Evolutionary conservation across 1,140 invertebrate species (phyloP).

Genomic region (Teleogryllus occipitalis): DNA sequence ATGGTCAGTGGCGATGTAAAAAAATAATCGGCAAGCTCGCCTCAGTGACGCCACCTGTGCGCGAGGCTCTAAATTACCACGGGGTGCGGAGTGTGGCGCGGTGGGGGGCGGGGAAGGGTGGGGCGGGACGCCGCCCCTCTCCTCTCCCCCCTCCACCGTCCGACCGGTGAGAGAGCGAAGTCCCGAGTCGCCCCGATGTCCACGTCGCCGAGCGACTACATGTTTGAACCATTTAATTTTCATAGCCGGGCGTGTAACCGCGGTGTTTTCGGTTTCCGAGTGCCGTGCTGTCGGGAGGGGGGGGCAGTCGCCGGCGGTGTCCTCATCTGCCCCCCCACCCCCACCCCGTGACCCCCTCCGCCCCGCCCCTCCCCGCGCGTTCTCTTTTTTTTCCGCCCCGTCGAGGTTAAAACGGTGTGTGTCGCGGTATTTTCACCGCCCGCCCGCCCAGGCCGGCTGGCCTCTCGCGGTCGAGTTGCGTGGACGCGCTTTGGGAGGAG

Average conservation of each 20-base stretch:
- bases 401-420: background rate
- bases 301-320: background rate
- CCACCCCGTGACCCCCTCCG: no score
- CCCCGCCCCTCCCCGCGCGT: no score
- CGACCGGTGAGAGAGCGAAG: background rate
- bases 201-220: background rate
- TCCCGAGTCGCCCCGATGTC: background rate
- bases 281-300: background rate
- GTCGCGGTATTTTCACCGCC: background rate
- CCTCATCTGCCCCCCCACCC: no score
- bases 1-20: slow-evolving; percentile 6
- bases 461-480: no score
- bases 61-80: slow-evolving; percentile 19
- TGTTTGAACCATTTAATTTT: slow-evolving; percentile 17
- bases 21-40: slow-evolving; percentile 15
- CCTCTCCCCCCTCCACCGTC: background rate
- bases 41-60: slow-evolving; percentile 14
- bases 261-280: slow-evolving; percentile 14
- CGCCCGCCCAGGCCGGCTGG: no score
- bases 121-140: background rate
- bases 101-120: background rate
- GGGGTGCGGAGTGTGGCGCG: background rate
- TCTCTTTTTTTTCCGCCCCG: background rate
- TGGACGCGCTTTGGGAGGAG: background rate
- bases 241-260: slow-evolving; percentile 19